Evolutionary conservation across 30 jellyfish, hydroid and myxozoan species (phyloP).

Genomic region (Mastigias papua): DNA sequence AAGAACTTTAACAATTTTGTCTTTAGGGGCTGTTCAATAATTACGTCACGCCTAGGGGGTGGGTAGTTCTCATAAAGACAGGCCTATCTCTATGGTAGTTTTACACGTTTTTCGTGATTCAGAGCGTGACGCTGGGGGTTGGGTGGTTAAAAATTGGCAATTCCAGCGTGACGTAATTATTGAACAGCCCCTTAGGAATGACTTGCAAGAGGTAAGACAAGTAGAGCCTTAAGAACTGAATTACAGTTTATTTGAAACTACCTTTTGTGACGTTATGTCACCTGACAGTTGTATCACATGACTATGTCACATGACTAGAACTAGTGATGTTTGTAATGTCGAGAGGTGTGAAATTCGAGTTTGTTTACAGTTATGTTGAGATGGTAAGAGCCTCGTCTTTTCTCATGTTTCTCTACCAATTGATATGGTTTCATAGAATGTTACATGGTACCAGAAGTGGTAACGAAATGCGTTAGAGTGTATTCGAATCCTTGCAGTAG

Average conservation of each 20-base stretch:
- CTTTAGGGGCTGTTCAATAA: too few relatives aligned
- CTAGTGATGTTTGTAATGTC: not conserved
- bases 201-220: too few relatives aligned
- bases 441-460: constrained; percentile 32
- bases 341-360: not conserved
- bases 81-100: too few relatives aligned
- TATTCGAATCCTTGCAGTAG: constrained; percentile 12
- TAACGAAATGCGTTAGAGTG: constrained; percentile 12
- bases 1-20: too few relatives aligned
- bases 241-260: not conserved
- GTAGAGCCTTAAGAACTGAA: too few relatives aligned
- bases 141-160: too few relatives aligned
- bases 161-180: too few relatives aligned
- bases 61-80: too few relatives aligned
- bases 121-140: too few relatives aligned
- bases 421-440: not conserved
- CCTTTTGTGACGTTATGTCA: not conserved
- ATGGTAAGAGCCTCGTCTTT: constrained; percentile 1
- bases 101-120: too few relatives aligned
- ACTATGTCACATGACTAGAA: constrained; percentile 14
- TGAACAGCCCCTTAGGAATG: too few relatives aligned
- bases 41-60: too few relatives aligned
- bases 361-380: not conserved
- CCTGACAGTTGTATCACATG: constrained; percentile 36
- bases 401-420: not conserved